phyloP scores from a whole-genome alignment of 2,888 invertebrate genomes.

The Exephanes ischioxanthus region DNA sequence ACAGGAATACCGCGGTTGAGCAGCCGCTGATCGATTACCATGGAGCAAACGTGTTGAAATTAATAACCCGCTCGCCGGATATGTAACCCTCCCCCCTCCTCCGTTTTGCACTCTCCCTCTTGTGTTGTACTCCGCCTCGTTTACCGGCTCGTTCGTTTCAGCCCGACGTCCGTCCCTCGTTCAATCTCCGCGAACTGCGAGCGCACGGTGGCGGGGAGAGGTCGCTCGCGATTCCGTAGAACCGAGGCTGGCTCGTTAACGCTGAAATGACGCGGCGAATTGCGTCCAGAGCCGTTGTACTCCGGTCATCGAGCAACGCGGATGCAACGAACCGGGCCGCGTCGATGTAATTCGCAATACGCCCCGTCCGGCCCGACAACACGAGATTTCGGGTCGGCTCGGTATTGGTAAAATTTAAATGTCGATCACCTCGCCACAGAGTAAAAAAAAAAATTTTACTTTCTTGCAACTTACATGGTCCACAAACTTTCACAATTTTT shows the following conservation, averaged over 20 bases:
- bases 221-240: constrained; percentile 49
- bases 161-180: constrained; percentile 24
- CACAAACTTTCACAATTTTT: too few relatives aligned
- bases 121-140: constrained; percentile 25
- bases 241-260: constrained; percentile 34
- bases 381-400: neutral
- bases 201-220: constrained; percentile 47
- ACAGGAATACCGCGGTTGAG: constrained; percentile 66
- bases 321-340: neutral
- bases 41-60: constrained; percentile 72
- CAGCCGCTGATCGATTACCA: constrained; percentile 73
- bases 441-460: too few relatives aligned
- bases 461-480: too few relatives aligned
- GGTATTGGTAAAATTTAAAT: too few relatives aligned
- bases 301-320: neutral
- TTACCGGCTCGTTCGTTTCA: constrained; percentile 46
- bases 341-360: constrained; percentile 30
- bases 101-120: neutral
- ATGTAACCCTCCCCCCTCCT: constrained; percentile 19
- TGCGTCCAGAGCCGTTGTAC: neutral
- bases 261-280: constrained; percentile 35
- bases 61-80: constrained; percentile 71
- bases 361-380: neutral
- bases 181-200: constrained; percentile 52
- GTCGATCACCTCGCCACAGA: too few relatives aligned